These are phyloP conservation scores for Cryptotermes secundus DNA, from an alignment of 1,140 invertebrate species.

Conservation along the genomic window DNA sequence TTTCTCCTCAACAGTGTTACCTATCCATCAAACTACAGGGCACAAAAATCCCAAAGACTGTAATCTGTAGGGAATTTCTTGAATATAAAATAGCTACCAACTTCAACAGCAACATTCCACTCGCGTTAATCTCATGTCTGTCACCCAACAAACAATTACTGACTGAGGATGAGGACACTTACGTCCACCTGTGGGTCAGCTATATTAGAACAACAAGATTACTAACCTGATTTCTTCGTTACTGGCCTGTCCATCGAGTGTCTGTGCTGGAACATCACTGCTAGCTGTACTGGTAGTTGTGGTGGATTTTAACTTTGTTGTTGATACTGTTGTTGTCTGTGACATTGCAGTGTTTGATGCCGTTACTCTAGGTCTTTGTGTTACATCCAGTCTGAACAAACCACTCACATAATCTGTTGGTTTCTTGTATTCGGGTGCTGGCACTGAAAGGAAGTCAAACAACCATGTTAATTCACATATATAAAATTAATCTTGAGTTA, in stretches of 20 bases:
- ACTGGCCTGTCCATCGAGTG: background rate
- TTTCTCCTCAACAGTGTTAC: too few relatives aligned
- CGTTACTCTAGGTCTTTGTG: conserved; percentile 52
- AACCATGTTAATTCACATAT: background rate
- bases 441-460: conserved; percentile 53
- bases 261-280: background rate
- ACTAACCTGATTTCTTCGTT: background rate
- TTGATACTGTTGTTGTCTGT: background rate
- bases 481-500: background rate
- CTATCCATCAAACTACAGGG: too few relatives aligned
- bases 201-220: background rate
- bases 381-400: conserved; percentile 70
- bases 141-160: too few relatives aligned
- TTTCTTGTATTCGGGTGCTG: conserved; percentile 70
- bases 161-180: too few relatives aligned
- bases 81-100: too few relatives aligned
- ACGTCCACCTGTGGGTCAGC: too few relatives aligned
- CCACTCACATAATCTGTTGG: conserved; percentile 77
- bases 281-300: background rate
- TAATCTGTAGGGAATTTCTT: too few relatives aligned
- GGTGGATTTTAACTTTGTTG: background rate
- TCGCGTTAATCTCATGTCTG: too few relatives aligned
- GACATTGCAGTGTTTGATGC: background rate
- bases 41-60: too few relatives aligned
- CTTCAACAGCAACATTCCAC: too few relatives aligned